Evolutionary conservation across 2,888 invertebrate species (phyloP).

Genomic region (Erannis defoliaria): DNA sequence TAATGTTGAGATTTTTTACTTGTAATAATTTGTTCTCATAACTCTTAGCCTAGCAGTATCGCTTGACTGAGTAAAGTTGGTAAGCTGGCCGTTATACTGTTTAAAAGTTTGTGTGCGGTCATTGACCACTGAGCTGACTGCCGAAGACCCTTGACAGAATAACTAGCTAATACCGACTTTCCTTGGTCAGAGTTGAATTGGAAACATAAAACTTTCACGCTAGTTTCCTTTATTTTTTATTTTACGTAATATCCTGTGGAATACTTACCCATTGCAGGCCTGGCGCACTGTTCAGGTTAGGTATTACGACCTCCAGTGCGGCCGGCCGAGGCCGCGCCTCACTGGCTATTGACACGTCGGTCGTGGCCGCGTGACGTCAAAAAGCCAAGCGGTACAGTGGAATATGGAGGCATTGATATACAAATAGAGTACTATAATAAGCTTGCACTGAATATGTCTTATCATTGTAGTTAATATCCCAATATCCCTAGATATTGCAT

Average conservation of each 20-base stretch:
- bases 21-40: neutral
- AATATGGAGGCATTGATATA: no score
- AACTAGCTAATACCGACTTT: neutral
- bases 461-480: no score
- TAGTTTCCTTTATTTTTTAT: neutral
- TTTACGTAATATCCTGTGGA: neutral
- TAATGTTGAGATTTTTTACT: neutral
- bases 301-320: no score
- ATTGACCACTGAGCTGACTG: neutral
- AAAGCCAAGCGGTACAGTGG: no score
- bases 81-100: conserved; percentile 27
- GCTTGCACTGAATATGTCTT: no score
- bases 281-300: no score
- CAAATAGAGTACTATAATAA: no score
- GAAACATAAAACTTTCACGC: neutral
- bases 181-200: neutral
- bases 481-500: no score
- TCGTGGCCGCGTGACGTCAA: no score
- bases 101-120: conserved; percentile 29
- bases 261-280: no score
- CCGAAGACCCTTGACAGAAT: neutral
- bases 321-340: no score
- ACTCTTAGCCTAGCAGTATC: conserved; percentile 3
- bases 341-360: no score
- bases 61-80: conserved; percentile 11